These are phyloP conservation scores for Zosterops hypoxanthus DNA, from an alignment of 2,113 vertebrate genomes.

Conservation along the genomic window DNA sequence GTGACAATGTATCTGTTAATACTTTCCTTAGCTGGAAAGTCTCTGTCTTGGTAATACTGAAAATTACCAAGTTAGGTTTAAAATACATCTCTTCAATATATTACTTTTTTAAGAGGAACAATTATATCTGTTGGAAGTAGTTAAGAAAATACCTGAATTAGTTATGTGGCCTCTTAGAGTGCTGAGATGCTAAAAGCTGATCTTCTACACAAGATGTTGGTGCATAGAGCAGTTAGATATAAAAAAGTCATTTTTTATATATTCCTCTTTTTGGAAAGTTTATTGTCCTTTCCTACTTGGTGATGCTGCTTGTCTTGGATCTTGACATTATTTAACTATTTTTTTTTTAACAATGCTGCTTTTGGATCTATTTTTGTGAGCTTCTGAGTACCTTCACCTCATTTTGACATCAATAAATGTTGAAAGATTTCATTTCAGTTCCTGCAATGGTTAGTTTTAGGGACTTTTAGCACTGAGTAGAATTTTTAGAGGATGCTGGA, in stretches of 20 bases:
- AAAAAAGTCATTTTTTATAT: not conserved
- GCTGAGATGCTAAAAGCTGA: not conserved
- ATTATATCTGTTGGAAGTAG: not conserved
- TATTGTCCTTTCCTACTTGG: not conserved
- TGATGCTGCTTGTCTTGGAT: constrained; percentile 10
- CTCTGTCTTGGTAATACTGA: not conserved
- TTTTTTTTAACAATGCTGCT: not conserved
- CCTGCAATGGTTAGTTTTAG: not conserved
- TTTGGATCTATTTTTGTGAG: constrained; percentile 2
- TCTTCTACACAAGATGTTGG: not conserved
- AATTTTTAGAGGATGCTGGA: not conserved
- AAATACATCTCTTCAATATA: not conserved
- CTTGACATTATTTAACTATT: not conserved
- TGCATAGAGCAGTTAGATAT: not conserved
- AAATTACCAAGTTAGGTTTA: not conserved
- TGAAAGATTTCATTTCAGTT: not conserved
- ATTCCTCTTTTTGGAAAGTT: not conserved
- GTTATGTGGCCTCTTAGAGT: not conserved
- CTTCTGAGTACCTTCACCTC: constrained; percentile 23
- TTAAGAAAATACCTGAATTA: not conserved
- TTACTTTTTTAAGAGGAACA: not conserved
- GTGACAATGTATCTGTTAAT: not conserved
- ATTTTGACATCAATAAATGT: not conserved
- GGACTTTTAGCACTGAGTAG: not conserved
- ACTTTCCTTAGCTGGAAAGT: not conserved